phyloP scores from a whole-genome alignment of 1,140 invertebrate species.

The Drosophila willistoni region DNA sequence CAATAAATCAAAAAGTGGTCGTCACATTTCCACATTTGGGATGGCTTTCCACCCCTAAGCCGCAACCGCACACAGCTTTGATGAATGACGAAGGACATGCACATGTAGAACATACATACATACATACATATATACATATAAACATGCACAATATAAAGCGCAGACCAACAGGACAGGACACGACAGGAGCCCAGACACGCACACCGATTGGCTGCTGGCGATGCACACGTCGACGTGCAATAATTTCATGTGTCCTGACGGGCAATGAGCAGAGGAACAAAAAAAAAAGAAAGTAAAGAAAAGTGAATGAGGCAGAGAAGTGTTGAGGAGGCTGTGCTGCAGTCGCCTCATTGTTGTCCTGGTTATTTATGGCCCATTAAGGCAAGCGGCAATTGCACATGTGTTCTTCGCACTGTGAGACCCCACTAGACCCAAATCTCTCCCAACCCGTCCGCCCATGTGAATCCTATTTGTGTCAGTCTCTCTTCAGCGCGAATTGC shows the following conservation, averaged over 20 bases:
- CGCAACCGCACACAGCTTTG: constrained; percentile 64
- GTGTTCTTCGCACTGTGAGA: constrained; percentile 72
- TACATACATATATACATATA: no score
- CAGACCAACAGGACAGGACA: constrained; percentile 19
- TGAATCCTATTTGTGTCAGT: constrained; percentile 61
- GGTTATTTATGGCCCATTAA: constrained; percentile 79
- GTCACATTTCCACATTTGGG: constrained; percentile 55
- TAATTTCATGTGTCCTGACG: constrained; percentile 70
- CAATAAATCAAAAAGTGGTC: constrained; percentile 73
- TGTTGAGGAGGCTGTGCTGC: constrained; percentile 55
- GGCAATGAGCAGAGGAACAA: constrained; percentile 36
- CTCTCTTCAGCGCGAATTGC: constrained; percentile 48
- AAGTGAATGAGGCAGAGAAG: constrained; percentile 11
- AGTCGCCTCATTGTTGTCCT: constrained; percentile 76
- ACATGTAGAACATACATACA: constrained; percentile 25
- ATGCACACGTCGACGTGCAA: constrained; percentile 70
- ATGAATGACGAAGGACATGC: constrained; percentile 77
- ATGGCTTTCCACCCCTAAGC: constrained; percentile 66
- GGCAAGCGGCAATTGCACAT: constrained; percentile 80
- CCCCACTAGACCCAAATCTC: background rate
- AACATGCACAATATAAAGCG: constrained; percentile 2
- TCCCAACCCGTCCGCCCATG: constrained; percentile 1
- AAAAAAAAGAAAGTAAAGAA: constrained; percentile 15
- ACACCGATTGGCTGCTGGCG: constrained; percentile 65
- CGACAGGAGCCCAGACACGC: constrained; percentile 54